These are phyloP conservation scores for Odocoileus virginianus DNA, from an alignment of 2,113 vertebrate species.

Conservation along the genomic window DNA sequence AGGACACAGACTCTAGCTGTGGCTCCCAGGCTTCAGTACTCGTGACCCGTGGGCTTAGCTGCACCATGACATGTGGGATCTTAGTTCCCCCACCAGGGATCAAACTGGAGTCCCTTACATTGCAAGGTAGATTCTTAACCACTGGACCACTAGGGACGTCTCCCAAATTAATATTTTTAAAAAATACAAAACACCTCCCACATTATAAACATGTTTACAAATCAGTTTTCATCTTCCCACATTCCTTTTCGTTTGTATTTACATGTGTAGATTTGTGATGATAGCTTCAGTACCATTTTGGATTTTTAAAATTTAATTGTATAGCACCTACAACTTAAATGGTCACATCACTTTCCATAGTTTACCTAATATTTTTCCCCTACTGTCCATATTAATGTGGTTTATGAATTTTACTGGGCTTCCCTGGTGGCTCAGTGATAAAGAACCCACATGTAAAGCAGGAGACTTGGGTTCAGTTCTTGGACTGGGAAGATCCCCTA, in stretches of 20 bases:
- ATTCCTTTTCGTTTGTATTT: neutral
- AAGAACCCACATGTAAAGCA: neutral
- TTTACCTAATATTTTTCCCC: neutral
- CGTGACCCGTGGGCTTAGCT: neutral
- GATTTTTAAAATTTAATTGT: neutral
- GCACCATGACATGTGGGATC: neutral
- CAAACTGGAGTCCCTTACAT: neutral
- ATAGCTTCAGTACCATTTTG: neutral
- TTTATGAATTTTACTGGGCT: neutral
- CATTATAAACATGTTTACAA: neutral
- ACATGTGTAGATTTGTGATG: neutral
- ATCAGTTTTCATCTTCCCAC: neutral
- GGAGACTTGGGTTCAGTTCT: neutral
- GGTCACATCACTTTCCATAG: neutral
- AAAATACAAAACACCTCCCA: neutral
- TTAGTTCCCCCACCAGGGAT: neutral
- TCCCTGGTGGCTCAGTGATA: neutral
- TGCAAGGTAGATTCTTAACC: neutral
- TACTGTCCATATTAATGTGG: neutral
- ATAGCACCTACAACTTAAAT: neutral
- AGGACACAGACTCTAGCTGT: neutral
- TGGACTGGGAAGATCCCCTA: neutral
- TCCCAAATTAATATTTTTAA: neutral
- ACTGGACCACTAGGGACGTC: neutral
- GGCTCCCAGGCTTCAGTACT: neutral